Evolutionary conservation across 2,888 invertebrate genomes (phyloP), one percentile per base, ranked within the genome.

Genomic region (Piscicola geometra): DNA sequence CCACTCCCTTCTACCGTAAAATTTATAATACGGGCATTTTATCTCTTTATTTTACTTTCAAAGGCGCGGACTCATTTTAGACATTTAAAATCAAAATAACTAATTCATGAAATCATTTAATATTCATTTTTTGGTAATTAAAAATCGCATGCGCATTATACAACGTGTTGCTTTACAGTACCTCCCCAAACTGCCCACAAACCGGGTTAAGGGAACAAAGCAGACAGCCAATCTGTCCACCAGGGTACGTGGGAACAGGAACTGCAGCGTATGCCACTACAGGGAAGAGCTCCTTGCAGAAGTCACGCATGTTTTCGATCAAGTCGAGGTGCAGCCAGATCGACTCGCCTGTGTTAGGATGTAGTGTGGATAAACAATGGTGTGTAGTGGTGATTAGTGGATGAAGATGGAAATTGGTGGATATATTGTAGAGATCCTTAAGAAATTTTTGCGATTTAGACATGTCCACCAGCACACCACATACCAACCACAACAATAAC

Each of bases 211-310:
- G 87, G 73, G 92, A 90, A 25, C 93, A 97, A 60, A 99, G 88
- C 0, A 97, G 89, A 84, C 94, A 97, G 0, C 98, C 98, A 81
- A 99, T 98, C 86, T 94, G 93, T 0, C 99, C 99, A 35, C 94
- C 92, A 0, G 99, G 97, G 86, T 99, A 99, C 0, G 96, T 94
- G 0, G 98, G 95, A 0, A 97, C 94, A 12, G 91, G 90, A 0
- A 92, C 90, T 73, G 90, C 89, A 0, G 91, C 94, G 83, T 94
- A 98, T 0, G 89, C 88, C 0, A 92, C 92, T 0, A 89, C 88
- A 0, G 91, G 89, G 84, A 94, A 99, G 79, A 92, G 89, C 64
- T 90, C 88, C 78, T 88, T 88, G 82, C 94, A 94, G 83, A 91
- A 91, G 1, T 87, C 85, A 75, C 93, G 86, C 64, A 94, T 93